These are phyloP conservation scores for Phyto melanocephala DNA, from an alignment of 2,888 invertebrate species.

Conservation along the genomic window DNA sequence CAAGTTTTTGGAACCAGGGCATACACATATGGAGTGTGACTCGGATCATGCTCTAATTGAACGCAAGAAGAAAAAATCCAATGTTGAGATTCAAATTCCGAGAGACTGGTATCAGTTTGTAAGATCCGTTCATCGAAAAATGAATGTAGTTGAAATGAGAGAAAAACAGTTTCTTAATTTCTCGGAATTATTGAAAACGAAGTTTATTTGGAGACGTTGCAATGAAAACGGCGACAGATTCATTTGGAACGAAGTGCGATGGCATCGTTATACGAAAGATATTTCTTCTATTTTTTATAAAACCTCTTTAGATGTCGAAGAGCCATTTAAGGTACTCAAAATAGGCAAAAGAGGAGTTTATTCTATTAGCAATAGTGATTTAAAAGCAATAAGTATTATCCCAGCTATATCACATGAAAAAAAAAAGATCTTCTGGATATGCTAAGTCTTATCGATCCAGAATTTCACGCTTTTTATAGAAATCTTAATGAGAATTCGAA, in stretches of 20 bases:
- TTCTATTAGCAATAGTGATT: conserved; percentile 41
- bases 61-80: conserved; percentile 52
- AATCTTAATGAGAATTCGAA: conserved; percentile 43
- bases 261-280: conserved; percentile 50
- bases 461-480: conserved; percentile 53
- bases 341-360: conserved; percentile 49
- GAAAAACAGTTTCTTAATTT: conserved; percentile 39
- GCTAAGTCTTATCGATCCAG: conserved; percentile 42
- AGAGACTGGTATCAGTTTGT: conserved; percentile 56
- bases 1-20: conserved; percentile 52
- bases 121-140: conserved; percentile 34
- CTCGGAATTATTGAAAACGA: conserved; percentile 36
- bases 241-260: conserved; percentile 50
- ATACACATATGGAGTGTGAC: conserved; percentile 58
- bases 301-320: conserved; percentile 51
- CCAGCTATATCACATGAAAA: conserved; percentile 43
- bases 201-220: conserved; percentile 40
- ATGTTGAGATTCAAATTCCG: conserved; percentile 52
- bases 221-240: conserved; percentile 46
- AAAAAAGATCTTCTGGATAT: conserved; percentile 50
- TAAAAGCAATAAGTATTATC: conserved; percentile 23
- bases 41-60: conserved; percentile 57
- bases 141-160: conserved; percentile 45
- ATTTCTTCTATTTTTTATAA: conserved; percentile 44
- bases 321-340: conserved; percentile 53